phyloP scores from a whole-genome alignment of 2,888 invertebrate genomes.

The Macrosiphum euphorbiae region DNA sequence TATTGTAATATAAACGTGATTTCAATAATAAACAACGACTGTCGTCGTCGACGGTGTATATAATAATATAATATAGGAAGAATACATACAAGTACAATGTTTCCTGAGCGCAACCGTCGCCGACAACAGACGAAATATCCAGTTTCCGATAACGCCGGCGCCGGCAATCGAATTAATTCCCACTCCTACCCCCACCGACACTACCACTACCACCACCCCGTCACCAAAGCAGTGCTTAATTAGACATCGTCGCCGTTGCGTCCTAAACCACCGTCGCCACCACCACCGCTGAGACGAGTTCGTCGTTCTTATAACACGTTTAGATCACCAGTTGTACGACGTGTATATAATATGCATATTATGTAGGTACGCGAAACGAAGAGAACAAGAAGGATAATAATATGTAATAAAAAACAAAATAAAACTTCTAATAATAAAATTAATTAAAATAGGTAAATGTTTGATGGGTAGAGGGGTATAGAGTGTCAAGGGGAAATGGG shows the following conservation, averaged over 20 bases:
- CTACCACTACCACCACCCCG: not conserved
- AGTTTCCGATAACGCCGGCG: slow-evolving; percentile 62
- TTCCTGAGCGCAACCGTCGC: slow-evolving; percentile 13
- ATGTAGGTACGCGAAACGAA: not conserved
- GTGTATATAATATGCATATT: not conserved
- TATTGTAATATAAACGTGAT: slow-evolving; percentile 37
- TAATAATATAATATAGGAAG: not conserved
- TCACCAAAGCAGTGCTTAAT: slow-evolving; percentile 18
- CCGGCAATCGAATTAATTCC: slow-evolving; percentile 57
- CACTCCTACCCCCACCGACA: not conserved
- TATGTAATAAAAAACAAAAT: not conserved
- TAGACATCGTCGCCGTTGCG: slow-evolving; percentile 33
- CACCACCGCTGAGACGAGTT: slow-evolving; percentile 33
- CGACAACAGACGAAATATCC: slow-evolving; percentile 52
- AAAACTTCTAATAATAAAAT: slow-evolving; percentile 9
- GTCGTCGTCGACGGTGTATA: not conserved
- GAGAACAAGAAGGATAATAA: not conserved
- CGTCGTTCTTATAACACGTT: slow-evolving; percentile 53
- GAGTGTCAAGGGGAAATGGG: not conserved
- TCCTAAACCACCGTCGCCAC: not conserved
- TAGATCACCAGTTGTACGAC: slow-evolving; percentile 1
- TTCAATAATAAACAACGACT: not conserved
- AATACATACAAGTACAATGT: not conserved
- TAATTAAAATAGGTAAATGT: slow-evolving; percentile 13
- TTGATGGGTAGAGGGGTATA: not conserved